Conservation (phyloP, 1,140 invertebrate species). For the Gryon sp. region DNA sequence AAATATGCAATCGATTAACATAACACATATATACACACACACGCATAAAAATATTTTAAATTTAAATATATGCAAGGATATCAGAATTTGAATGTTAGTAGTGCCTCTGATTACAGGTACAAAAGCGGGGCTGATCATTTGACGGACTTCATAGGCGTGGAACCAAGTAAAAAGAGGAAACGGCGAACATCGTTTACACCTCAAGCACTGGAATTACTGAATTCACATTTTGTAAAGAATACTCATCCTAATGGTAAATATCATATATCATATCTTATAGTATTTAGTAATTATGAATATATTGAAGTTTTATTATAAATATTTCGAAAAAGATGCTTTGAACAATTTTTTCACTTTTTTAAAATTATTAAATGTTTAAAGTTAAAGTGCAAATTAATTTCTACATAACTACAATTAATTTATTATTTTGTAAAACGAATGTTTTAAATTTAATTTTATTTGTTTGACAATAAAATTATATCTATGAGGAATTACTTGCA, state of each 20-base stretch:
- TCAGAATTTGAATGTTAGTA: conserved; percentile 76
- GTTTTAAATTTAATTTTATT: no score
- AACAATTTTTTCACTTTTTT: no score
- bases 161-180: conserved; percentile 97
- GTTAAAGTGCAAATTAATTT: no score
- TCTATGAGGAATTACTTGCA: no score
- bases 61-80: neutral
- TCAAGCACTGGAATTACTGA: conserved; percentile 95
- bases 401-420: no score
- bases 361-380: no score
- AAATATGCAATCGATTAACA: no score
- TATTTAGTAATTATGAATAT: neutral
- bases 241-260: conserved; percentile 97
- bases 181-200: conserved; percentile 97
- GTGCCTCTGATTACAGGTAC: conserved; percentile 85
- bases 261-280: conserved; percentile 20
- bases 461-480: no score
- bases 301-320: neutral
- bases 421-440: no score
- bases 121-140: conserved; percentile 94
- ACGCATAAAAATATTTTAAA: neutral
- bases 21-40: no score
- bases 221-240: conserved; percentile 97
- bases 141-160: conserved; percentile 96
- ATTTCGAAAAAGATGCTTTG: no score